Evolutionary conservation across 1,140 invertebrate genomes (phyloP).

Genomic region (Mya arenaria): DNA sequence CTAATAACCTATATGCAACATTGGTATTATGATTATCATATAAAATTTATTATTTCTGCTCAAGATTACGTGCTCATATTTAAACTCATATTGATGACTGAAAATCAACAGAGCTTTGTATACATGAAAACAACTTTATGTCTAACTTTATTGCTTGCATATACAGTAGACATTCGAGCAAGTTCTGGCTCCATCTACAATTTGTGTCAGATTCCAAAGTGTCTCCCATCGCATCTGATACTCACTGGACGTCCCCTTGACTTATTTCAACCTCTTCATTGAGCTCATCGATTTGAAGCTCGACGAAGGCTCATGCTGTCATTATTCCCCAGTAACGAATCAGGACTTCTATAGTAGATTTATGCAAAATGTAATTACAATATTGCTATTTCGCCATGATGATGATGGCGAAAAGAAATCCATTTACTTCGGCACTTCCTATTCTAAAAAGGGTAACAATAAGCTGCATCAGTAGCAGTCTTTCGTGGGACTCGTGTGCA

Average conservation of each 20-base stretch:
- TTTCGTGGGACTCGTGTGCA: not conserved
- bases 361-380: too few species aligned
- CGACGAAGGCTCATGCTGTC: not conserved
- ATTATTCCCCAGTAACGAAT: not conserved
- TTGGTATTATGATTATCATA: too few species aligned
- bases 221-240: not conserved
- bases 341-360: too few species aligned
- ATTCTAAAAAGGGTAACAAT: not conserved
- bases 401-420: too few species aligned
- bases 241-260: not conserved
- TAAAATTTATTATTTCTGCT: too few species aligned
- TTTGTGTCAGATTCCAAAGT: not conserved
- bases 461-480: not conserved
- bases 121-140: too few species aligned
- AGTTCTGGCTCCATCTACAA: not conserved
- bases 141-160: constrained; percentile 6
- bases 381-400: too few species aligned
- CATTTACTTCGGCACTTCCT: too few species aligned
- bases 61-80: too few species aligned
- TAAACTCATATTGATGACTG: too few species aligned
- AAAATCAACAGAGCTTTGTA: too few species aligned
- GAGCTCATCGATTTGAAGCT: not conserved
- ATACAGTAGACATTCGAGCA: not conserved
- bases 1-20: too few species aligned
- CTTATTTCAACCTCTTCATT: not conserved